phyloP scores from a whole-genome alignment of 2,888 invertebrate species.

The Orchesellides sinensis region DNA sequence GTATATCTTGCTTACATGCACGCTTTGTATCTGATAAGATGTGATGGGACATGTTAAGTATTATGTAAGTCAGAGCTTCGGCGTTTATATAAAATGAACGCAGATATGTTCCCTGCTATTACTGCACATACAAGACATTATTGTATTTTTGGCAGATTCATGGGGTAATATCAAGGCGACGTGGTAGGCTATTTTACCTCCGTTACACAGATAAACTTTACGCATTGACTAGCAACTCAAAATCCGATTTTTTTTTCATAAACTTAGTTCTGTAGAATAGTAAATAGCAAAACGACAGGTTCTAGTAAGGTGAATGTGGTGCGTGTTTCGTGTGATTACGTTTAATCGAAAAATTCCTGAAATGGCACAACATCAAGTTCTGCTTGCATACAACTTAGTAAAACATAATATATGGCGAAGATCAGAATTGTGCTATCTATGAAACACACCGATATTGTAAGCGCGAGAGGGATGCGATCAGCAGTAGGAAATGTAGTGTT shows the following conservation, averaged over 20 bases:
- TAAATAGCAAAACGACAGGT: background rate
- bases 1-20: too few species aligned
- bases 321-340: background rate
- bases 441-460: background rate
- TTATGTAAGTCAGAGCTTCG: too few species aligned
- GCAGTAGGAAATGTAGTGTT: too few species aligned
- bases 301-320: background rate
- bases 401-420: background rate
- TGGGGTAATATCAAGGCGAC: background rate
- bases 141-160: background rate
- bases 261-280: background rate
- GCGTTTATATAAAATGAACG: too few species aligned
- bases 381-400: too few species aligned
- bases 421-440: slow-evolving; percentile 15
- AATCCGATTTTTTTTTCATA: background rate
- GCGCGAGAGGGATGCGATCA: too few species aligned
- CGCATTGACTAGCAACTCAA: background rate
- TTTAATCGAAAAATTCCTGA: slow-evolving; percentile 47
- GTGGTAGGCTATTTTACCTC: background rate
- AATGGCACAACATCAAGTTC: too few species aligned
- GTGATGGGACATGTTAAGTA: too few species aligned
- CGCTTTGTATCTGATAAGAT: too few species aligned
- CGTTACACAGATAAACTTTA: background rate
- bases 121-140: background rate
- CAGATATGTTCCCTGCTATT: too few species aligned